Evolutionary conservation across 37 sponge, comb jelly and placozoan genomes (phyloP), one percentile per base, ranked within the genome.

Genomic region (Hexactinellida sp.): DNA sequence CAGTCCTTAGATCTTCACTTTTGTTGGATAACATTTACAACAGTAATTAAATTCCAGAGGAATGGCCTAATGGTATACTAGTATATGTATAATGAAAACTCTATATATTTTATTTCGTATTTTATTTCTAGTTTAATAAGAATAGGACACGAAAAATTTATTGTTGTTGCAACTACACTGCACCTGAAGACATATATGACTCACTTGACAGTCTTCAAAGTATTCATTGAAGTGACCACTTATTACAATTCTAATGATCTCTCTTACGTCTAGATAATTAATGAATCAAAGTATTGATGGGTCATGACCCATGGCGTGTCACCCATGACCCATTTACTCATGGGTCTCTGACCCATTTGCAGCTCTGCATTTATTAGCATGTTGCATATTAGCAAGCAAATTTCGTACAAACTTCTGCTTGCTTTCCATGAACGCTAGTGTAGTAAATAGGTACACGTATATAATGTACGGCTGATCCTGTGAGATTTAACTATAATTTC

Each of bases 11-110:
- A 63, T 63, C 21, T 63, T 63, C 76, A 63, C 76, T 25, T 3
- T 63, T 63, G 76, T 63, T 63, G 76, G 34, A 63, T 7, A 63
- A 63, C 76, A n/a, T 63, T 41, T 63, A 63, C 76, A n/a, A 63
- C 76, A 32, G 76, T 63, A 63, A 63, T 1, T 63, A 63, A 23
- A 63, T 63, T n/a, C 30, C 76, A 63, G 76, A 63, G 76, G 30
- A 63, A 63, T 63, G 13, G 30, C 13, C 3, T 63, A 63, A 63
- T 63, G 13, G 30, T 63, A 63, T 63, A 63, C 76, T 63, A 63
- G n/a, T n/a, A n/a, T 7, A 63, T 63, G 30, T 63, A 63, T 63
- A 63, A 10, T 63, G 76, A 63, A 47, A 47, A 47, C 52, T 47
- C 52, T 63, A n/a, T 63, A 41, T 41, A 63, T 63, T 63, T 63